Conservation (phyloP, 64 coral and sea anemone species). For the Pocillopora damicornis region DNA sequence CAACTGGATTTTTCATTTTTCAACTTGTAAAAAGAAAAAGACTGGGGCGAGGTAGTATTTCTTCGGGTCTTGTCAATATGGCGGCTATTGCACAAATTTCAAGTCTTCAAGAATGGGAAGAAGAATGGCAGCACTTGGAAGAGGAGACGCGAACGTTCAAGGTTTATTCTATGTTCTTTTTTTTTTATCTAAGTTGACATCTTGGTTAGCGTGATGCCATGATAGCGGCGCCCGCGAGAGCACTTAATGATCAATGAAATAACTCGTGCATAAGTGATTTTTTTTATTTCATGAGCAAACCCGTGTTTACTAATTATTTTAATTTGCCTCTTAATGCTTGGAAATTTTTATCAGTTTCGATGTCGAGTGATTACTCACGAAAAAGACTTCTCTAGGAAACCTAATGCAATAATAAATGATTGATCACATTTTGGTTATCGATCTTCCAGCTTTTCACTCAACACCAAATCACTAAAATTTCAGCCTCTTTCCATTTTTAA, state of each 20-base stretch:
- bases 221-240: neutral
- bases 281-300: neutral
- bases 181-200: neutral
- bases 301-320: no score
- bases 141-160: conserved; percentile 76
- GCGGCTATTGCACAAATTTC: conserved; percentile 87
- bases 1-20: no score
- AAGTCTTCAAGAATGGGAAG: conserved; percentile 76
- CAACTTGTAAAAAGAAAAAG: neutral
- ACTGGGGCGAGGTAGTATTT: neutral
- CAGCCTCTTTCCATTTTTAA: no score
- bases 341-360: no score
- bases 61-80: conserved; percentile 32
- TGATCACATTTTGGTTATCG: no score
- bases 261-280: neutral
- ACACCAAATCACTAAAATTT: no score
- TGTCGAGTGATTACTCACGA: no score
- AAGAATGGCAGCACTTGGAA: conserved; percentile 72
- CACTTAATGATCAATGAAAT: neutral
- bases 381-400: no score
- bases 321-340: no score
- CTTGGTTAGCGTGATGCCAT: neutral
- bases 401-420: no score
- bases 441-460: no score
- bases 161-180: conserved; percentile 33